Evolutionary conservation across 1,140 invertebrate species (phyloP), one percentile per base, ranked within the genome.

Genomic region (Sarcophaga bullata): DNA sequence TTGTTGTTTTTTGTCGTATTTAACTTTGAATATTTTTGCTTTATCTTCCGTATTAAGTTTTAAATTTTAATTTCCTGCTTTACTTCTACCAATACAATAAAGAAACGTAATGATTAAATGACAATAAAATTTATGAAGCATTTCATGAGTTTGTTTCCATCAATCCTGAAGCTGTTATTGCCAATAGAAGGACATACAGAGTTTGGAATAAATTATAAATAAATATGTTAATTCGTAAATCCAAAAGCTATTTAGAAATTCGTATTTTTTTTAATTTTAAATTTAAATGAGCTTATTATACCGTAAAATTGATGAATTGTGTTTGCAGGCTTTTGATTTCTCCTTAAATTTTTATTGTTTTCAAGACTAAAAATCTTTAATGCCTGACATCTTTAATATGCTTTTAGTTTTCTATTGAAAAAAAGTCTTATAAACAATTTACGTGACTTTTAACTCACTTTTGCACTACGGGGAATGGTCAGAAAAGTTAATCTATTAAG

Each of bases 101-200:
- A 37, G 17, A 68, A 19, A 68, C 62, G 19, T 68, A 8, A 68
- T 19, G 17, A 68, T 68, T 68, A 68, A 68, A 68, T 68, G 8
- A 68, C 19, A 68, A 68, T 19, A 68, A 68, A 68, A 68, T 68
- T 68, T 68, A 68, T 68, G 62, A n/a, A 8, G n/a, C 62, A 68
- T 68, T 68, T 68, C 62, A 68, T 1, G 3, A 68, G 4, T 37
- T 37, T 37, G 25, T 19, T 6, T 68, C n/a, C n/a, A n/a, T 68
- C n/a, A 68, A 19, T 4, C 19, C n/a, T 19, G 8, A 68, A 68
- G 19, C 6, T n/a, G n/a, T 58, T 58, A 58, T 58, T 11, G n/a
- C 6, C 25, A 37, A 37, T 37, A 37, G 54, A 13, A 13, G 4
- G 13, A 58, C 0, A 13, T 5, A 58, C n/a, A n/a, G 9, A 15